Evolutionary conservation across 2,888 invertebrate genomes (phyloP), one percentile per base, ranked within the genome.

Genomic region (Anoplius nigerrimus): DNA sequence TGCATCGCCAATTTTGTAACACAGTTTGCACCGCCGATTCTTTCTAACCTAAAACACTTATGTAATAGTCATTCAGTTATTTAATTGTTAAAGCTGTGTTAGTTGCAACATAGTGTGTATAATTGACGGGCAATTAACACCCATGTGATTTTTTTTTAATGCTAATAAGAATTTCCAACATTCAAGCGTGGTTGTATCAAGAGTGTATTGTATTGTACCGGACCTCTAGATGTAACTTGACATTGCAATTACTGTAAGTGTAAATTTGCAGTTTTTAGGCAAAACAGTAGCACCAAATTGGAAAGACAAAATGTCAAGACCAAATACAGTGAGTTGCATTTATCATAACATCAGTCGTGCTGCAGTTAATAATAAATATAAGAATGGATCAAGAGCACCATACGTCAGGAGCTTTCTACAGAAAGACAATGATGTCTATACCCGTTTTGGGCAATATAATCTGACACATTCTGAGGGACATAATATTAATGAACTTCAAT

Each of bases 41-140:
- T 56, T 51, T 46, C 71, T 83, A 84, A 83, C 84, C 82, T 52
- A 53, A 61, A 78, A 66, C 62, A 61, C 82, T 85, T 84, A 85
- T 69, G 80, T 86, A 86, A 86, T 80, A 60, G 3, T 2, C 16
- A 46, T 58, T 69, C 43, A 54, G 15, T 22, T n/a, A 5, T 16
- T 66, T 22, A 34, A 22, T 46, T 55, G 51, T 43, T 4, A 1
- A n/a, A 3, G 18, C 46, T 51, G 2, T 5, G n/a, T 43, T 56
- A 2, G 1, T 11, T 15, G 48, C 27, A 43, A 34, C 8, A 11
- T 13, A 5, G 34, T 34, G 6, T 6, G 1, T 16, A 18, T 48
- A 8, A n/a, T 48, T 13, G 13, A 16, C 18, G 18, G n/a, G n/a
- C 13, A 18, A n/a, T n/a, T n/a, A n/a, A n/a, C 48, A n/a, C 2